phyloP scores from a whole-genome alignment of 2,888 invertebrate species.

The Microchrysa polita region DNA sequence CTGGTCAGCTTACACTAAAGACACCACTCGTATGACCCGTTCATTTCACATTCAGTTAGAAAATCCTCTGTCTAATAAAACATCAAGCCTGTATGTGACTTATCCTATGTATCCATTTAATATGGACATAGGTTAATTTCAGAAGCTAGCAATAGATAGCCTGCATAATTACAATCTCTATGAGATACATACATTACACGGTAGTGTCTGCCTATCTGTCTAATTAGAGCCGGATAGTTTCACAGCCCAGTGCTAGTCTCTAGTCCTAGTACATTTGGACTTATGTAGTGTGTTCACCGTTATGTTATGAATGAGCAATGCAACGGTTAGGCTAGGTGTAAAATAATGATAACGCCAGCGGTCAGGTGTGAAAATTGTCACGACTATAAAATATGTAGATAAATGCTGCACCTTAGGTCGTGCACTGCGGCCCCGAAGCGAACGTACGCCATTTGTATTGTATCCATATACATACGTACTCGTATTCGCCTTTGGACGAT shows the following conservation, averaged over 20 bases:
- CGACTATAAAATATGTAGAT: constrained; percentile 13
- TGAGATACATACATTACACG: not conserved
- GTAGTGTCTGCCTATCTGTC: not conserved
- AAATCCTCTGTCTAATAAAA: too few species aligned
- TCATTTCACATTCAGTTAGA: too few species aligned
- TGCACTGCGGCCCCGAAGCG: not conserved
- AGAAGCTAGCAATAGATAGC: not conserved
- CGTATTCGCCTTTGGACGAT: constrained; percentile 11
- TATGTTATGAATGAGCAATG: too few species aligned
- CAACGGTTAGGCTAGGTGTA: not conserved
- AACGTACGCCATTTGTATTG: not conserved
- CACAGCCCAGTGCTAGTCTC: too few species aligned
- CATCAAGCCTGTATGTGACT: too few species aligned
- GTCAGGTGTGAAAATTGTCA: constrained; percentile 42
- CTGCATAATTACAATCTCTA: not conserved
- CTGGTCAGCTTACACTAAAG: too few species aligned
- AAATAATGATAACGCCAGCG: constrained; percentile 37
- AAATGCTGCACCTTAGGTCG: constrained; percentile 10
- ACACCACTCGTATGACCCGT: too few species aligned
- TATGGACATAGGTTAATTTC: not conserved
- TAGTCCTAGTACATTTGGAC: too few species aligned
- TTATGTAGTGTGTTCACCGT: too few species aligned
- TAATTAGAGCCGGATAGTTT: constrained; percentile 16
- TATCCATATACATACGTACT: too few species aligned
- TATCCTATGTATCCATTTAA: not conserved